Evolutionary conservation across 1,140 invertebrate species (phyloP).

Genomic region (Mactra quadrangularis): DNA sequence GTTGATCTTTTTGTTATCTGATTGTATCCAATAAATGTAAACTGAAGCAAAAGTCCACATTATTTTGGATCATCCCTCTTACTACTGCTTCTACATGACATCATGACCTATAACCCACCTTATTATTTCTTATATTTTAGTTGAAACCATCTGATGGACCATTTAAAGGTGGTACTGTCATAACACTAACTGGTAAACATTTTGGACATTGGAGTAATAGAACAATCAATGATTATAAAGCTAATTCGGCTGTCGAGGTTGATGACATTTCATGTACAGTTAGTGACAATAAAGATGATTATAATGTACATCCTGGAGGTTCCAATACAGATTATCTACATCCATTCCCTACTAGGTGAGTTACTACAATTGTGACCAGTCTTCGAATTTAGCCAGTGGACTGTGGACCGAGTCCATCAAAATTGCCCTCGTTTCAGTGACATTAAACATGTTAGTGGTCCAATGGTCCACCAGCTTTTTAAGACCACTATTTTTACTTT

Average conservation of each 20-base stretch:
- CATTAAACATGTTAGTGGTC: no score
- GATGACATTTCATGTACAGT: background rate
- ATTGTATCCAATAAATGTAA: no score
- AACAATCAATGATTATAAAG: background rate
- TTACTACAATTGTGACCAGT: background rate
- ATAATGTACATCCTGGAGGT: background rate
- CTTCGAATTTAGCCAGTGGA: no score
- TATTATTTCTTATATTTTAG: constrained; percentile 1
- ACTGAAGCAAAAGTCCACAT: no score
- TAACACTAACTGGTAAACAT: constrained; percentile 4
- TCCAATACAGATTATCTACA: background rate
- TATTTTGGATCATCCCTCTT: no score
- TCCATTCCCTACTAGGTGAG: background rate
- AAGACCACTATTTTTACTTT: no score
- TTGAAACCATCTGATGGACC: background rate
- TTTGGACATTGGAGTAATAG: background rate
- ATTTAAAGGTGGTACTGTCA: background rate
- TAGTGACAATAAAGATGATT: background rate
- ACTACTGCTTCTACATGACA: no score
- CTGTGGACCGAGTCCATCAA: no score
- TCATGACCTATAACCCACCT: no score
- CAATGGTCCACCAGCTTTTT: no score
- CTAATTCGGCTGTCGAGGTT: background rate
- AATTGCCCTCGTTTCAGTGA: no score
- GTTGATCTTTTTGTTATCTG: no score